Conservation (phyloP, 2,888 invertebrate genomes). For the Mycalesis mineus region DNA sequence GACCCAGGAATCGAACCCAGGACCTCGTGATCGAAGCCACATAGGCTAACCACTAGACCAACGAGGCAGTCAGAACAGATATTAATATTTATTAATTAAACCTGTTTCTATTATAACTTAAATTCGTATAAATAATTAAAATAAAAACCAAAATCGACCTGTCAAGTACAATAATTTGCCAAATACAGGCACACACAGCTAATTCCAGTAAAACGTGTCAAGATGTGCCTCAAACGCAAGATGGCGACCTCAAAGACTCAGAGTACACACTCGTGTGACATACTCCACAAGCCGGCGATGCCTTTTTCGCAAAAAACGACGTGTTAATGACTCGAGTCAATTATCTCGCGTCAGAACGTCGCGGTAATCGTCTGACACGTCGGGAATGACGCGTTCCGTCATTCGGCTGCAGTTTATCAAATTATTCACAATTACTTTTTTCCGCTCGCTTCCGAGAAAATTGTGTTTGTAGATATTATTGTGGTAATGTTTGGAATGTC, state of each 20-base stretch:
- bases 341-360: slow-evolving; percentile 27
- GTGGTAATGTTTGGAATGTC: neutral
- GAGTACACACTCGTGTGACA: neutral
- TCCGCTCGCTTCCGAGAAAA: slow-evolving; percentile 5
- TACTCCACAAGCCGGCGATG: neutral
- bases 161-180: no score
- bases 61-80: no score
- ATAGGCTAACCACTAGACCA: no score
- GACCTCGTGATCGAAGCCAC: no score
- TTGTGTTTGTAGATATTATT: neutral
- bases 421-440: slow-evolving; percentile 21
- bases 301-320: slow-evolving; percentile 10
- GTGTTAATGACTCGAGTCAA: slow-evolving; percentile 25
- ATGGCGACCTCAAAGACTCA: neutral
- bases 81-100: no score
- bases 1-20: no score
- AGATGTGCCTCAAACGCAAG: neutral
- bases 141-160: no score
- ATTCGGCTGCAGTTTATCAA: slow-evolving; percentile 22
- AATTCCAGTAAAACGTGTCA: no score
- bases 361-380: slow-evolving; percentile 10
- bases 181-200: no score
- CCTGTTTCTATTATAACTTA: no score
- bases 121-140: no score
- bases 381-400: slow-evolving; percentile 12